Percentiles rank a stretch among this genome's conserved stretches.
Evolutionary conservation across 2,888 invertebrate genomes (phyloP).

Genomic region (Physocephala rufipes): DNA sequence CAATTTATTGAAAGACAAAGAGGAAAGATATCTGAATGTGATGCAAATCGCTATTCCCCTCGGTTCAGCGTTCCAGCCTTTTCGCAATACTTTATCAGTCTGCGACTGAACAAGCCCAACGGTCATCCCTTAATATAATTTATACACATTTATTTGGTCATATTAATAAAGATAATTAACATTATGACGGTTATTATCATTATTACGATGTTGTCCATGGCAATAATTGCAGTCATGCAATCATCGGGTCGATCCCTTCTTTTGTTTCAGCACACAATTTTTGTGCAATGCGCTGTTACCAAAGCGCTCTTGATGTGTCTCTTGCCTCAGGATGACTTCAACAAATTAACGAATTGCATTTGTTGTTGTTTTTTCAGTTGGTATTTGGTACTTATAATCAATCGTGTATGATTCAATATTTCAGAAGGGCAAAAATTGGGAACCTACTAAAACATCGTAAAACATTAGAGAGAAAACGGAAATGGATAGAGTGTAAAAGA

Average conservation of each 20-base stretch:
- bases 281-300: not conserved
- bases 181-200: slow-evolving; percentile 4
- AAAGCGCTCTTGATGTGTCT: slow-evolving; percentile 11
- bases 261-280: slow-evolving; percentile 5
- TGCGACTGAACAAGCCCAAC: no score
- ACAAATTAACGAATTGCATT: slow-evolving; percentile 47
- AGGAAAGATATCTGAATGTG: no score
- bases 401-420: not conserved
- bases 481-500: no score
- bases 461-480: no score
- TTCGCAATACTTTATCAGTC: no score
- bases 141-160: not conserved
- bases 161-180: not conserved
- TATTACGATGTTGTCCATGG: no score
- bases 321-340: slow-evolving; percentile 41
- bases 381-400: not conserved
- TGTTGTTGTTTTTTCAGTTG: slow-evolving; percentile 44
- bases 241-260: no score
- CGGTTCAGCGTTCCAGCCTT: no score
- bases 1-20: not conserved
- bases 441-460: no score
- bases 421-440: no score
- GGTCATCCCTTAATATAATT: no score
- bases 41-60: no score
- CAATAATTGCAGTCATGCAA: not conserved